phyloP scores from a whole-genome alignment of 2,888 invertebrate species.

The Chorisops tibialis region DNA sequence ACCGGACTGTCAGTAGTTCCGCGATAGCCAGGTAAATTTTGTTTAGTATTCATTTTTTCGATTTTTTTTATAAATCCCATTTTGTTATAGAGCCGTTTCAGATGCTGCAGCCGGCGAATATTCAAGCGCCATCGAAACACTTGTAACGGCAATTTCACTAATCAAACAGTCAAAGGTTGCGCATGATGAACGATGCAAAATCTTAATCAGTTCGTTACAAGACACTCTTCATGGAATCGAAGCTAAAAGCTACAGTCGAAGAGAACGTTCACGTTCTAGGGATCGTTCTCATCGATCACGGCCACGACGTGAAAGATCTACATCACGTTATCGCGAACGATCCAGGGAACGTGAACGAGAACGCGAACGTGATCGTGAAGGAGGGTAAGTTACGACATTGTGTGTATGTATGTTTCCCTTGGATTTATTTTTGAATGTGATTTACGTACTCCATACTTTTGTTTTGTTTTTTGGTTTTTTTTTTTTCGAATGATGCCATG shows the following conservation, averaged over 20 bases:
- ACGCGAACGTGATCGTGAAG: constrained; percentile 52
- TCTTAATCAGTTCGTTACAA: constrained; percentile 91
- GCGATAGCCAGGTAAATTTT: constrained; percentile 70
- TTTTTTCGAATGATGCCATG: neutral
- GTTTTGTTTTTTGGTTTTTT: neutral
- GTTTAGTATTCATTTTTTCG: no score
- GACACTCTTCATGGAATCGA: constrained; percentile 97
- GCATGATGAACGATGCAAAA: constrained; percentile 93
- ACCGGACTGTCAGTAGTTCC: constrained; percentile 94
- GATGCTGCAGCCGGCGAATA: constrained; percentile 98
- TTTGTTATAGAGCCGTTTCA: constrained; percentile 74
- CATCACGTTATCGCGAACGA: constrained; percentile 66
- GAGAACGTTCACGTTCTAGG: constrained; percentile 59
- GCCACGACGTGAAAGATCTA: constrained; percentile 51
- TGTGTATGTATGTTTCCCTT: neutral
- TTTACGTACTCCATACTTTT: no score
- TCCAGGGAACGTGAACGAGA: constrained; percentile 68
- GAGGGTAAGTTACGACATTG: constrained; percentile 55
- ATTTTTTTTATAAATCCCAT: neutral
- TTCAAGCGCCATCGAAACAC: constrained; percentile 96
- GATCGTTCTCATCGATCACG: constrained; percentile 53
- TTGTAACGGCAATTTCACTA: constrained; percentile 96
- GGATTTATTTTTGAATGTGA: neutral
- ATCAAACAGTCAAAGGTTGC: constrained; percentile 92
- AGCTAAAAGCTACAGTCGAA: constrained; percentile 89